Conservation (phyloP, 1,140 invertebrate species). For the Drosophila jambulina region DNA sequence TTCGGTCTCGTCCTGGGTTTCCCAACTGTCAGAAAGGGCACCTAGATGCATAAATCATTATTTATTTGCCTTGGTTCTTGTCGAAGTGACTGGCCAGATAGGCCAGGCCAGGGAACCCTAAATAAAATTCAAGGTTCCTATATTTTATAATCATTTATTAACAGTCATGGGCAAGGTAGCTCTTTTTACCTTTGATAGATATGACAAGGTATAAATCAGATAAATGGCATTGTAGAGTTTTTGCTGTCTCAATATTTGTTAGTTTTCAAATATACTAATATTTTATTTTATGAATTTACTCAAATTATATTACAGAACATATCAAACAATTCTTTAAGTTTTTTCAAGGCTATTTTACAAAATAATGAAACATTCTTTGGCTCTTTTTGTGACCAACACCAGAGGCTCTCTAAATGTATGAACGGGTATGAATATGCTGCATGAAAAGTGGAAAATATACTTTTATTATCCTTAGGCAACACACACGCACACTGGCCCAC, state of each 20-base stretch:
- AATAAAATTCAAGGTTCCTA: slow-evolving; percentile 1
- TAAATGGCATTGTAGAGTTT: neutral
- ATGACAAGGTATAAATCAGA: neutral
- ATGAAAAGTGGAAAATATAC: slow-evolving; percentile 56
- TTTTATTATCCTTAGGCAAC: slow-evolving; percentile 38
- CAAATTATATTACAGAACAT: too few relatives aligned
- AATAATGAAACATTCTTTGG: slow-evolving; percentile 56
- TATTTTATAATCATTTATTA: slow-evolving; percentile 23
- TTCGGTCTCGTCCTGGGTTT: slow-evolving; percentile 6
- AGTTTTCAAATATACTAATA: neutral
- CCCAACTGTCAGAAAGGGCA: slow-evolving; percentile 43
- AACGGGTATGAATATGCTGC: slow-evolving; percentile 36
- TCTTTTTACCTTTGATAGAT: slow-evolving; percentile 1
- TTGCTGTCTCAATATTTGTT: neutral
- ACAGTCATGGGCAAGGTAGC: neutral
- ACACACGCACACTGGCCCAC: slow-evolving; percentile 17
- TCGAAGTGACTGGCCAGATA: slow-evolving; percentile 57
- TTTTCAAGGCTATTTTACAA: slow-evolving; percentile 42
- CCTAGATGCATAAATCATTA: slow-evolving; percentile 72
- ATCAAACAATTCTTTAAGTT: neutral
- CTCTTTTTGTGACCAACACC: slow-evolving; percentile 5
- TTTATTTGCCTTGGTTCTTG: slow-evolving; percentile 66
- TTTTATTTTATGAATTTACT: neutral
- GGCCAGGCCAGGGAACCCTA: slow-evolving; percentile 4
- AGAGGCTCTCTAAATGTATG: slow-evolving; percentile 4